Base-by-base conservation (phyloP, 92 coral and sea anemone genomes). In the Isaurus tuberculatus region DNA sequence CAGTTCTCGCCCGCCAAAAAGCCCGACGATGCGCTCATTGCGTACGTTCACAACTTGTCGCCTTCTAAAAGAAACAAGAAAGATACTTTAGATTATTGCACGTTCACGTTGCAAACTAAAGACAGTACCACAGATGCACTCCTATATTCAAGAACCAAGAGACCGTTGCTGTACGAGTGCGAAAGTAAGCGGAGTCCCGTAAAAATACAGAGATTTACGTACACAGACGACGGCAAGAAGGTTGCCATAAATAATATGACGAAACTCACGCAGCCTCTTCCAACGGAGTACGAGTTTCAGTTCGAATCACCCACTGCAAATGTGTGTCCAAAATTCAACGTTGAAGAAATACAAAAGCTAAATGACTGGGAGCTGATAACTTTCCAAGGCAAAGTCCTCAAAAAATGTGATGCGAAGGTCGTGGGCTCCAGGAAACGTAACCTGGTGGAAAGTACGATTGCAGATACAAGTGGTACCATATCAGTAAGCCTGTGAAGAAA, bases 41-140 rank as follows among this genome's bases (percentile, higher is more conserved):
- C 80, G 15, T 86, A 86, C 89, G 89, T 86, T 27, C 89, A 87
- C 72, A 68, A 66, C 63, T 67, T 87, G 80, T 86, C 90, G 40
- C 71, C 86, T 0, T 58, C 86, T 6, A 86, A 58, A 40, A 53
- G 69, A 49, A 86, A 86, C 79, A 86, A 63, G 65, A 42, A 72
- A 32, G 70, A 87, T 53, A 87, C 90, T 53, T 61, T 87, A 73
- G 78, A 87, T 71, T 87, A 87, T 43, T 82, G 87, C n/a, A 87
- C 87, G 63, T 77, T 87, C 44, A 80, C 69, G 27, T 86, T 87
- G 51, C 67, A 61, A 61, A 32, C 26, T 61, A 23, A 31, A 61
- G 67, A 61, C 34, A 23, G 29, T 32, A 61, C 67, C 32, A 61
- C 23, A 32, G 88, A 84, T 32, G 73, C 73, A 64, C 80, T 84